These are phyloP conservation scores for Erythrocercus mccallii DNA, from an alignment of 2,113 vertebrate species.

Conservation along the genomic window DNA sequence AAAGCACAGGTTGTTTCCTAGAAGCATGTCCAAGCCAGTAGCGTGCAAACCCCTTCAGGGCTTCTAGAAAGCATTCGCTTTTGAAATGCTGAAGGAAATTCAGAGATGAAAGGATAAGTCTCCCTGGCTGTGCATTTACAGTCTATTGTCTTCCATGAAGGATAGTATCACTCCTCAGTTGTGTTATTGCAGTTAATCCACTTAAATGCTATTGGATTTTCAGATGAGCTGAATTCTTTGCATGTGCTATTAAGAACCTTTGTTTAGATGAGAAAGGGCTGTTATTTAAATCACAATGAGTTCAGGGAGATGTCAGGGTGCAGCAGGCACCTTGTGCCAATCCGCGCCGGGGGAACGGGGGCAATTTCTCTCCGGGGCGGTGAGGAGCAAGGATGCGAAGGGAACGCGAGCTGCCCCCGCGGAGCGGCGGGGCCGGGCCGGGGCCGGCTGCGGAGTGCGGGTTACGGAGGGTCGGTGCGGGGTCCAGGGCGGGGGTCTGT, in stretches of 20 bases:
- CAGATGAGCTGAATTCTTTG: constrained; percentile 64
- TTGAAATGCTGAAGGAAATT: constrained; percentile 68
- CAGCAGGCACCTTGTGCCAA: constrained; percentile 52
- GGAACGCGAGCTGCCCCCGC: background rate
- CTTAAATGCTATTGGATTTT: constrained; percentile 71
- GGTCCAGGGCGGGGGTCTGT: background rate
- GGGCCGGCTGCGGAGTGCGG: background rate
- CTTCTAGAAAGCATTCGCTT: constrained; percentile 61
- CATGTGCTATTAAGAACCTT: constrained; percentile 61
- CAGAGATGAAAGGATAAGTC: constrained; percentile 67
- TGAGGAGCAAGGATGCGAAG: background rate
- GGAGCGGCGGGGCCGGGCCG: background rate
- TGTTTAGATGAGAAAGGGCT: constrained; percentile 52
- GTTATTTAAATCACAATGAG: constrained; percentile 65
- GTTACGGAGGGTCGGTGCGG: background rate
- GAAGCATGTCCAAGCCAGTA: constrained; percentile 61
- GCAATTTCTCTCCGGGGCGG: background rate
- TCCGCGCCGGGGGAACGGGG: background rate
- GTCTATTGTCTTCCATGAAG: constrained; percentile 65
- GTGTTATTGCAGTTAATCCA: constrained; percentile 73
- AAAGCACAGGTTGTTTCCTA: constrained; percentile 67
- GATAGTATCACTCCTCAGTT: constrained; percentile 57
- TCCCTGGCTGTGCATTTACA: constrained; percentile 66
- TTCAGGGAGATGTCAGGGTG: constrained; percentile 51
- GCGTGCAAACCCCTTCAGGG: constrained; percentile 62